Conservation (phyloP, 2,113 vertebrate species). For the Heteronetta atricapilla region DNA sequence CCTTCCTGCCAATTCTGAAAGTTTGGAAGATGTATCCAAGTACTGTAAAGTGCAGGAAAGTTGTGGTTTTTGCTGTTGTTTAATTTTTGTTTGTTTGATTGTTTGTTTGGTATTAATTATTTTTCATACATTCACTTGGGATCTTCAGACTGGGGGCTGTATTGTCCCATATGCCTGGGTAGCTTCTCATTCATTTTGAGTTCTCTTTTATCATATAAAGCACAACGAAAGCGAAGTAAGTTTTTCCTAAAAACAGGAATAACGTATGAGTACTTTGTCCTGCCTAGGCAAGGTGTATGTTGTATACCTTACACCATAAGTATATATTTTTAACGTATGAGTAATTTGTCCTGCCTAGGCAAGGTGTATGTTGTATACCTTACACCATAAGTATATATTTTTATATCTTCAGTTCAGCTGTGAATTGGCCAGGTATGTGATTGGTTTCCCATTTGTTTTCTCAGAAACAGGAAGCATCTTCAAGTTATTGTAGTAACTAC, state of each 20-base stretch:
- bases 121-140: background rate
- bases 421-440: background rate
- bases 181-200: background rate
- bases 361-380: background rate
- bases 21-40: background rate
- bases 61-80: background rate
- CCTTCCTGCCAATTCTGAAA: background rate
- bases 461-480: background rate
- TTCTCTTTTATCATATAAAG: background rate
- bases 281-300: background rate
- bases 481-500: background rate
- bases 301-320: background rate
- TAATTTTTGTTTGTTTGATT: too few relatives aligned
- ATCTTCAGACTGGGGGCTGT: background rate
- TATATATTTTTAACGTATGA: background rate
- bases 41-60: background rate
- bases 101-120: background rate
- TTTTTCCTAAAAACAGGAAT: background rate
- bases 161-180: rapidly evolving
- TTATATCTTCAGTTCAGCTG: background rate
- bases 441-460: background rate
- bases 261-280: background rate
- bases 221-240: background rate
- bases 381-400: background rate
- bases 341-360: background rate